Conservation (phyloP, 2,888 invertebrate species). For the Microdon myrmicae region DNA sequence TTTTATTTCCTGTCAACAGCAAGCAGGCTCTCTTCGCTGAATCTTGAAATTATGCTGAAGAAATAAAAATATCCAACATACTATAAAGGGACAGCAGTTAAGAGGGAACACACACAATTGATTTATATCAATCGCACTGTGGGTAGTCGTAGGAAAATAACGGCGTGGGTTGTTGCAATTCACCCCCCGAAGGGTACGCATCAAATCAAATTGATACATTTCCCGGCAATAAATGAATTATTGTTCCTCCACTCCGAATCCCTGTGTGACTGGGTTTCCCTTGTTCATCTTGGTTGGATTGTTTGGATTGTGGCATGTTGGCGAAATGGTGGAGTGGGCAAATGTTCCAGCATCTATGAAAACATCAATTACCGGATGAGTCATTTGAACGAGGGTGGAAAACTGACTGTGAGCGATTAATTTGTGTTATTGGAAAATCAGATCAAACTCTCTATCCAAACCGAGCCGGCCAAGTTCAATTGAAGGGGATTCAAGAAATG, state of each 20-base stretch:
- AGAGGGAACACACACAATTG: too few relatives aligned
- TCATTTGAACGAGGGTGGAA: conserved; percentile 21
- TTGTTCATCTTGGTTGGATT: conserved; percentile 22
- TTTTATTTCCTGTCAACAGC: too few relatives aligned
- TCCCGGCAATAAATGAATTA: conserved; percentile 49
- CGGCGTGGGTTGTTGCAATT: too few relatives aligned
- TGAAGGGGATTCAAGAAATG: conserved; percentile 41
- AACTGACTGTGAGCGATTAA: conserved; percentile 37
- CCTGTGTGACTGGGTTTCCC: conserved; percentile 39
- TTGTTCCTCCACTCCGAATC: conserved; percentile 33
- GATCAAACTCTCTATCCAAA: too few relatives aligned
- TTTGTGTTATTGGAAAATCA: conserved; percentile 48
- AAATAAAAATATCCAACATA: too few relatives aligned
- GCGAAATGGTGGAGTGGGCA: conserved; percentile 16
- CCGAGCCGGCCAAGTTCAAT: conserved; percentile 29
- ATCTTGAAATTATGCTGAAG: too few relatives aligned
- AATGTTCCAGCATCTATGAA: conserved; percentile 29
- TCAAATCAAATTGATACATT: conserved; percentile 51
- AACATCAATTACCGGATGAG: conserved; percentile 38
- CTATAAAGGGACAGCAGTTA: too few relatives aligned
- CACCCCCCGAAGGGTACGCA: conserved; percentile 29
- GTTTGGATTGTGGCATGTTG: conserved; percentile 4
- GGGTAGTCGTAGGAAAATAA: too few relatives aligned
- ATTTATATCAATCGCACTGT: too few relatives aligned
- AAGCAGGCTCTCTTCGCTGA: too few relatives aligned